Percentiles rank a stretch among this genome's conserved stretches.
phyloP scores from a whole-genome alignment of 2,113 vertebrate species.

The Tachysurus fulvidraco region DNA sequence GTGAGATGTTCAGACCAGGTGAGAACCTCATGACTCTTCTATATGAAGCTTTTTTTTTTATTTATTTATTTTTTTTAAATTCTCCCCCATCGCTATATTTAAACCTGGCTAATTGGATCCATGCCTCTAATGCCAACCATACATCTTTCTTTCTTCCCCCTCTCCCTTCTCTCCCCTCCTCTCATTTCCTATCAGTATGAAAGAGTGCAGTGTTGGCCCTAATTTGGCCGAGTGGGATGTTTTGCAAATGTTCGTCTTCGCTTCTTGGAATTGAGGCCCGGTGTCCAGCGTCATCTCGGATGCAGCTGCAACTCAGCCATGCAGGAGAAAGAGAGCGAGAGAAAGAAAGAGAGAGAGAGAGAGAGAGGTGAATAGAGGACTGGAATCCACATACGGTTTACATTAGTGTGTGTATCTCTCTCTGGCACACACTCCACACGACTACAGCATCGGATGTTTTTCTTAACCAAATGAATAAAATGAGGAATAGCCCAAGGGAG shows the following conservation, averaged over 20 bases:
- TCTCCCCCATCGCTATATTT: slow-evolving; percentile 9
- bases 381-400: slow-evolving; percentile 71
- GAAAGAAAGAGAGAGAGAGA: not conserved
- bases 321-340: slow-evolving; percentile 3
- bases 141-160: not conserved
- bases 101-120: slow-evolving; percentile 36
- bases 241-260: slow-evolving; percentile 67
- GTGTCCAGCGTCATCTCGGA: slow-evolving; percentile 61
- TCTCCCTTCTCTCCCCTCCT: not conserved
- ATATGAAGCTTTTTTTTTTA: not conserved
- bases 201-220: slow-evolving; percentile 34
- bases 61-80: not conserved
- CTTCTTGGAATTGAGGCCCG: slow-evolving; percentile 62
- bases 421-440: slow-evolving; percentile 16
- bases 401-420: slow-evolving; percentile 59
- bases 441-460: slow-evolving; percentile 71
- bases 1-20: not conserved
- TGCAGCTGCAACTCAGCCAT: slow-evolving; percentile 60
- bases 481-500: slow-evolving; percentile 55
- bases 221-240: slow-evolving; percentile 50
- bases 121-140: slow-evolving; percentile 24
- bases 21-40: not conserved
- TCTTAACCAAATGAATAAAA: slow-evolving; percentile 73
- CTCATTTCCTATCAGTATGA: slow-evolving; percentile 38
- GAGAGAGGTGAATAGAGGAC: slow-evolving; percentile 36